phyloP scores from a whole-genome alignment of 2,797 vertebrate species.

The Muscicapa striata region DNA sequence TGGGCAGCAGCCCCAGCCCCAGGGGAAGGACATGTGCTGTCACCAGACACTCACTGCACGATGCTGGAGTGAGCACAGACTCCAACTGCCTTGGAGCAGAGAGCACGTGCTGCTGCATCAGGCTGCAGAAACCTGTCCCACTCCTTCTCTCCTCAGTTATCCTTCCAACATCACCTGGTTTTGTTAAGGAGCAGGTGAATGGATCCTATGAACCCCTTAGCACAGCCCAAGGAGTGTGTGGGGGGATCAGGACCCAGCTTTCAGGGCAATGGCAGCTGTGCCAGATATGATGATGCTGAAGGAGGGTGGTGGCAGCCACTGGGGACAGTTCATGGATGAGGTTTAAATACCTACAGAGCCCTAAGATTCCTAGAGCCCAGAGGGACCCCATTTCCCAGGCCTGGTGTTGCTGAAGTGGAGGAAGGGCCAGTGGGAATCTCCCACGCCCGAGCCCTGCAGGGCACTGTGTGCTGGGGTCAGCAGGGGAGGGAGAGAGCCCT shows the following conservation, averaged over 20 bases:
- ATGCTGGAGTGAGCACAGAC: fast-evolving
- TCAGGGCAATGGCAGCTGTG: background rate
- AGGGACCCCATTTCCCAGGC: background rate
- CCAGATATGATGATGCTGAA: background rate
- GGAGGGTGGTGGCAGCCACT: background rate
- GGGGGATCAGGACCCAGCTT: background rate
- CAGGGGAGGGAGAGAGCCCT: background rate
- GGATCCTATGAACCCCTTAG: background rate
- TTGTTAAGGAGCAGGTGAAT: background rate
- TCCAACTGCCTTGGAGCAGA: background rate
- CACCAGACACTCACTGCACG: background rate
- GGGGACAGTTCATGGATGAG: background rate
- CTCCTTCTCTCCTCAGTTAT: background rate
- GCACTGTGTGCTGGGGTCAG: background rate
- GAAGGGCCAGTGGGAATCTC: background rate
- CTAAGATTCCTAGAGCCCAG: background rate
- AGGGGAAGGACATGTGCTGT: fast-evolving
- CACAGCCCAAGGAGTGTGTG: background rate
- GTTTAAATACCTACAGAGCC: background rate
- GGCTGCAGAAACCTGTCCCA: background rate
- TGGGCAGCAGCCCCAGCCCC: background rate
- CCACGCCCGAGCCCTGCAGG: fast-evolving
- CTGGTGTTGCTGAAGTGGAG: background rate
- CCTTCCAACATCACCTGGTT: background rate
- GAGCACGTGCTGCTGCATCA: background rate